Evolutionary conservation across 2,113 vertebrate species (phyloP), one percentile per base, ranked within the genome.

Genomic region (Smithornis capensis): DNA sequence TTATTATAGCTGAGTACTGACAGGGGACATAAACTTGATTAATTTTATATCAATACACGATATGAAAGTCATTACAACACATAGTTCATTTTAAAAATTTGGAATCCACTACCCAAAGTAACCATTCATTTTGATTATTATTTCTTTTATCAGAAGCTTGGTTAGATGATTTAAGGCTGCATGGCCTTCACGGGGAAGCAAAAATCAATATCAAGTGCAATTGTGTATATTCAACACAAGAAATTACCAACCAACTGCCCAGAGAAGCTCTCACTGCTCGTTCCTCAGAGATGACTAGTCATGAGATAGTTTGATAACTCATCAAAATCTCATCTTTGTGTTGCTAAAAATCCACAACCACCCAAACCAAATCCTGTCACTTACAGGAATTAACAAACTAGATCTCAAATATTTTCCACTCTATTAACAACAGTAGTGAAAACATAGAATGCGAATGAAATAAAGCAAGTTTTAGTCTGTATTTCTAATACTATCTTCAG

Each of bases 21-120:
- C 74, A 88, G 77, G 65, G 93, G 91, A 84, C 74, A 95, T 95
- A 95, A 95, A 96, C 62, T 93, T 95, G 94, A 96, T 95, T 96
- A 94, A 95, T 94, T 96, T 96, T 91, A 80, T 90, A 95, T 92
- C 83, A 92, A 97, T 94, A 90, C 9, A 64, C 62, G 47, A 87
- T 94, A 65, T 44, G 65, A 90, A 82, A 95, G 77, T 75, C 59
- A 90, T 96, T 87, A 75, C 14, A 62, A 96, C 63, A 42, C n/a
- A 81, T 15, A 68, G 53, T 65, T 86, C 12, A 63, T 92, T 95
- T 87, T 14, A 63, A 81, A 95, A 94, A 57, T 81, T 85, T 73
- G 49, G 69, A 84, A 95, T 71, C 24, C 31, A 59, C 74, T 89
- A 68, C 62, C 33, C 40, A 82, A 91, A 89, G 85, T 91, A 83